These are phyloP conservation scores for Zophobas morio DNA, from an alignment of 1,140 invertebrate genomes.

Conservation along the genomic window DNA sequence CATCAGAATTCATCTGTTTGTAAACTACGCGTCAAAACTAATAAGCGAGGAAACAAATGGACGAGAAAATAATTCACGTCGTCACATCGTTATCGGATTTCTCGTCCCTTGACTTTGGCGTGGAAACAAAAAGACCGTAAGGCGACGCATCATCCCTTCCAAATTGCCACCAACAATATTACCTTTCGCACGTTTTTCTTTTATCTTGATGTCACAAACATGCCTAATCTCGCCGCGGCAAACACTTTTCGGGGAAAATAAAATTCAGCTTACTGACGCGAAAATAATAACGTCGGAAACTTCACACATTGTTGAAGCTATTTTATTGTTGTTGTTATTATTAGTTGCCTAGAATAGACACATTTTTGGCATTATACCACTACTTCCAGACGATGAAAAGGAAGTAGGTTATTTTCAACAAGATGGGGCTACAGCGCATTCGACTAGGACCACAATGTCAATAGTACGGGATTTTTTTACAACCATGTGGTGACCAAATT, in stretches of 20 bases:
- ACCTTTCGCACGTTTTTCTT: constrained; percentile 7
- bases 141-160: constrained; percentile 7
- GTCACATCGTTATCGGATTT: not conserved
- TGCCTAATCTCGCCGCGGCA: constrained; percentile 7
- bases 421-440: no score
- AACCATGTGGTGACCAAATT: no score
- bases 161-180: constrained; percentile 6
- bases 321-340: no score
- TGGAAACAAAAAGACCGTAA: not conserved
- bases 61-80: not conserved
- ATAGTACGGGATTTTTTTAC: no score
- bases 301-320: no score
- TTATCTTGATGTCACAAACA: constrained; percentile 8
- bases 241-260: constrained; percentile 21
- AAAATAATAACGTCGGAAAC: not conserved
- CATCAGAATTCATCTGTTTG: not conserved
- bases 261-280: constrained; percentile 4
- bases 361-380: no score
- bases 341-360: no score
- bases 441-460: no score
- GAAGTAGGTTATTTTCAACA: no score
- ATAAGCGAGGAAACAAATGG: not conserved
- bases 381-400: no score
- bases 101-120: not conserved
- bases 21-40: not conserved